Evolutionary conservation across 2,113 vertebrate species (phyloP).

Genomic region (Mesocricetus auratus): DNA sequence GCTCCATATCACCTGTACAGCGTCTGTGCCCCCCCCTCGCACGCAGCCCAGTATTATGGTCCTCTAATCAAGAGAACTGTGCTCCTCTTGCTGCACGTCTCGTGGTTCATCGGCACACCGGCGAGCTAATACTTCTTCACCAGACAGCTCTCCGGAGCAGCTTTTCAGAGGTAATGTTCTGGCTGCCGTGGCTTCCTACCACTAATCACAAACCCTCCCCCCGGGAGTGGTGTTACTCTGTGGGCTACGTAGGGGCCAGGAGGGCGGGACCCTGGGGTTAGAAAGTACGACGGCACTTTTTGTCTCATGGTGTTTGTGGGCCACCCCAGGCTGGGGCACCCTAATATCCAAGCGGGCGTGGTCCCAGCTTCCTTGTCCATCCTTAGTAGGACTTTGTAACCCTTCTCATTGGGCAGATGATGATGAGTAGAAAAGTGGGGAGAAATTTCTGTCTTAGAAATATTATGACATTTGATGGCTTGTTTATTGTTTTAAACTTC

Average conservation of each 20-base stretch:
- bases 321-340: not conserved
- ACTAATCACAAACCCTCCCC: not conserved
- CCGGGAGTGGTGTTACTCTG: not conserved
- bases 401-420: not conserved
- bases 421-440: not conserved
- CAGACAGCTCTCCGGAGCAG: conserved; percentile 57
- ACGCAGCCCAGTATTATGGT: conserved; percentile 68
- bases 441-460: not conserved
- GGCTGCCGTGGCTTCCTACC: not conserved
- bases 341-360: not conserved
- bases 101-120: conserved; percentile 40
- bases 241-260: not conserved
- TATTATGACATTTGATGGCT: not conserved
- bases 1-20: conserved; percentile 72
- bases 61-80: conserved; percentile 71
- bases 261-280: not conserved
- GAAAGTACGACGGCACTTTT: not conserved
- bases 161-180: conserved; percentile 58
- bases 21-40: conserved; percentile 53
- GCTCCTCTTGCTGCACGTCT: conserved; percentile 39
- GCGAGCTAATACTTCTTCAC: conserved; percentile 72
- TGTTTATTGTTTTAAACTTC: conserved; percentile 45
- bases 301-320: not conserved
- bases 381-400: not conserved
- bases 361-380: not conserved